Conservation (phyloP, 37 sponge, comb jelly and placozoan genomes). For the Axinella damicornis region DNA sequence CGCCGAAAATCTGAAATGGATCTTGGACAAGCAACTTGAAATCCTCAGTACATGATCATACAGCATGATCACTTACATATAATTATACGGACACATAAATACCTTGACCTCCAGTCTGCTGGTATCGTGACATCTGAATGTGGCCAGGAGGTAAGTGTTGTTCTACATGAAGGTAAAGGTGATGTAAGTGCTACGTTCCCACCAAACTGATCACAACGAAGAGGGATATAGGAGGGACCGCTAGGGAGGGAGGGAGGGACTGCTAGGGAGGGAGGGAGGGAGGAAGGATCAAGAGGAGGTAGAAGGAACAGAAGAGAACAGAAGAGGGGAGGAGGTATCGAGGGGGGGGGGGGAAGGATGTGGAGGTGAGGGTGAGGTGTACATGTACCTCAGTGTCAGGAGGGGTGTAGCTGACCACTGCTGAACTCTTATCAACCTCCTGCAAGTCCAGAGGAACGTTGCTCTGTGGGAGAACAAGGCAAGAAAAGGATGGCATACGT, state of each 20-base stretch:
- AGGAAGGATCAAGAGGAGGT: background rate
- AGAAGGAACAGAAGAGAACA: background rate
- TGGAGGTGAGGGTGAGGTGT: background rate
- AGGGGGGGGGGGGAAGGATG: background rate
- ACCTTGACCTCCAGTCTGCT: slow-evolving; percentile 95
- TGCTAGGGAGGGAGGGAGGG: background rate
- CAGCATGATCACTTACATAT: no score
- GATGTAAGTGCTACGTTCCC: background rate
- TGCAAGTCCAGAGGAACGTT: slow-evolving; percentile 97
- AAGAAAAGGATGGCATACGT: background rate
- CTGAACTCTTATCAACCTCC: slow-evolving; percentile 95
- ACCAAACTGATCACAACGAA: no score
- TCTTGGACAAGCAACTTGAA: no score
- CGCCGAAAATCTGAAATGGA: no score
- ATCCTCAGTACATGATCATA: no score
- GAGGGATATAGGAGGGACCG: background rate
- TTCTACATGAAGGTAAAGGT: slow-evolving; percentile 39
- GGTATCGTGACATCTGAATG: slow-evolving; percentile 91
- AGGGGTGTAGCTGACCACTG: slow-evolving; percentile 92
- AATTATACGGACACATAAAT: background rate
- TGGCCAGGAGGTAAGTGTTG: slow-evolving; percentile 91
- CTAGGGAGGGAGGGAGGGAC: background rate
- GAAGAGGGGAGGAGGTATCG: background rate
- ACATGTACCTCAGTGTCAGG: slow-evolving; percentile 81
- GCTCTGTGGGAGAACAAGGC: slow-evolving; percentile 49